These are phyloP conservation scores for Pelobates fuscus DNA, from an alignment of 2,113 vertebrate genomes.

Conservation along the genomic window DNA sequence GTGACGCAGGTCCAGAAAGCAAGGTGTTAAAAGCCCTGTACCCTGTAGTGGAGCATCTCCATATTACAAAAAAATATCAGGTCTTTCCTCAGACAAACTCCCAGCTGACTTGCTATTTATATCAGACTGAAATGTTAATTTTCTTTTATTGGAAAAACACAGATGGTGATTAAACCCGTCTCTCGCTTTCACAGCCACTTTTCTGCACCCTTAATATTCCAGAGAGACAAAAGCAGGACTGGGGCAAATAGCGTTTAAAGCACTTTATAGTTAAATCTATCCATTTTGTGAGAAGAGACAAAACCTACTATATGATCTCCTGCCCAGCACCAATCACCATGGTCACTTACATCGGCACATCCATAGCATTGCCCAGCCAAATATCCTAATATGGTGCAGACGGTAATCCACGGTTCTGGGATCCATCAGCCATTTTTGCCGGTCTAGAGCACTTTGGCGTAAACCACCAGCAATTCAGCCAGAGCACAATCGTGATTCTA, in stretches of 20 bases:
- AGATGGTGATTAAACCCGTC: constrained; percentile 64
- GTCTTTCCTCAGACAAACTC: constrained; percentile 47
- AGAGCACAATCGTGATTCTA: neutral
- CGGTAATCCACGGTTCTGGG: neutral
- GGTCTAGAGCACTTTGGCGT: neutral
- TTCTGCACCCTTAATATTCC: constrained; percentile 32
- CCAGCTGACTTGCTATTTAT: constrained; percentile 65
- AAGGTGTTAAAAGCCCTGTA: neutral
- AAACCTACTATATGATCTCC: too few relatives aligned
- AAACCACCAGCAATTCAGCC: neutral
- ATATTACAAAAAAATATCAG: neutral
- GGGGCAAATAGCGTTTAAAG: too few relatives aligned
- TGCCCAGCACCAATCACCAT: too few relatives aligned
- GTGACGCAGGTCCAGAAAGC: neutral
- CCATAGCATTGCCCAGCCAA: neutral
- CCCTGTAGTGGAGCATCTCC: neutral
- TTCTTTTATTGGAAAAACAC: constrained; percentile 77
- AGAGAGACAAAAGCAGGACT: too few relatives aligned
- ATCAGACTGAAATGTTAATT: constrained; percentile 71
- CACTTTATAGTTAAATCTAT: too few relatives aligned
- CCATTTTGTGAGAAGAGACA: too few relatives aligned
- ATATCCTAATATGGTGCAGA: fast-evolving
- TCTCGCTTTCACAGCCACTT: neutral
- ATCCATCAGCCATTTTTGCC: neutral
- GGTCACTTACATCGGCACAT: too few relatives aligned